A percentile compares a stretch with the other conserved stretches of the same genome.
phyloP scores from a whole-genome alignment of 2,888 invertebrate genomes.

The Nomada fucata region DNA sequence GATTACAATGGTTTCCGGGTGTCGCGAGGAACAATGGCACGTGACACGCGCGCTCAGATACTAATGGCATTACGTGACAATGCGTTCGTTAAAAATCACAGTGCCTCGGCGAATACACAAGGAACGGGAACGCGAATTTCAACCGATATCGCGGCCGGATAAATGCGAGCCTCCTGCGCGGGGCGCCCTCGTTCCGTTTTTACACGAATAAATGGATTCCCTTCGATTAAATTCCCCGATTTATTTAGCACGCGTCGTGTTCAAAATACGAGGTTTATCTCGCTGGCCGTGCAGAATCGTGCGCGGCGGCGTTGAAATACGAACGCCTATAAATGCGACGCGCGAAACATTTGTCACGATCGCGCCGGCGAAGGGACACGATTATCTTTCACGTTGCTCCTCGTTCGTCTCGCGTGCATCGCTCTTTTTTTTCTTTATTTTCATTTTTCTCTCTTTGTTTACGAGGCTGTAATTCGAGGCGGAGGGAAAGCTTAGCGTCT shows the following conservation, averaged over 20 bases:
- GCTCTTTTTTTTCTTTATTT: slow-evolving; percentile 18
- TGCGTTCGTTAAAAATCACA: slow-evolving; percentile 44
- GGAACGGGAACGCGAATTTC: slow-evolving; percentile 7
- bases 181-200: slow-evolving; percentile 14
- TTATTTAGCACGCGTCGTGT: slow-evolving; percentile 27
- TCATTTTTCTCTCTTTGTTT: slow-evolving; percentile 14
- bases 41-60: slow-evolving; percentile 12
- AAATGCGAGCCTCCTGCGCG: slow-evolving; percentile 7
- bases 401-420: slow-evolving; percentile 41
- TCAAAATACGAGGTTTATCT: slow-evolving; percentile 38
- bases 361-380: too few species aligned
- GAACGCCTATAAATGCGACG: not conserved
- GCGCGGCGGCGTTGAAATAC: not conserved
- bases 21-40: not conserved
- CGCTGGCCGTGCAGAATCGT: not conserved
- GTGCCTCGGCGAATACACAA: not conserved
- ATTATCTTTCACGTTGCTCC: slow-evolving; percentile 49
- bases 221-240: slow-evolving; percentile 48
- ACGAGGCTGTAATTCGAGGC: slow-evolving; percentile 15
- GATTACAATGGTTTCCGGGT: slow-evolving; percentile 5
- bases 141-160: slow-evolving; percentile 25
- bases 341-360: not conserved
- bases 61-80: slow-evolving; percentile 31
- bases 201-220: slow-evolving; percentile 48
- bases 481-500: slow-evolving; percentile 35